A percentile compares a stretch with the other conserved stretches of the same genome.
These are phyloP conservation scores for Oreochromis grahami DNA, from an alignment of 2,797 vertebrate species.

Conservation along the genomic window DNA sequence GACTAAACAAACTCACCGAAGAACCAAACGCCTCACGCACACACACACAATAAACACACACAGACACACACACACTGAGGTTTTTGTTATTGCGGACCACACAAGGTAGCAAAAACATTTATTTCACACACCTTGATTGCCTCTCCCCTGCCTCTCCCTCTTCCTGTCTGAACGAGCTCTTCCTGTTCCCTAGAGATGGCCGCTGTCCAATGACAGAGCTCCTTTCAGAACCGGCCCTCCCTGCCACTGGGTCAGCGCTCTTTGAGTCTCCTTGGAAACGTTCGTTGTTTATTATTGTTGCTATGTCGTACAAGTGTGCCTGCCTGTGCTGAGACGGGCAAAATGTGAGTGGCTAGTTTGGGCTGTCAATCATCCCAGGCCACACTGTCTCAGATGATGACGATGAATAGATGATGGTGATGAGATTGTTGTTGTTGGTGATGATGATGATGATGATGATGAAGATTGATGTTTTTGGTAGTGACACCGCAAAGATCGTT, in stretches of 20 bases:
- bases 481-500: slow-evolving; percentile 73
- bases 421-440: slow-evolving; percentile 27
- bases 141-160: neutral
- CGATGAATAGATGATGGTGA: slow-evolving; percentile 51
- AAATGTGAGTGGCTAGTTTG: slow-evolving; percentile 49
- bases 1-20: slow-evolving; percentile 41
- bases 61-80: neutral
- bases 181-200: slow-evolving; percentile 66
- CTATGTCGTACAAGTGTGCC: slow-evolving; percentile 65
- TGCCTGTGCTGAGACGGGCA: slow-evolving; percentile 58
- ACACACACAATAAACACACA: neutral
- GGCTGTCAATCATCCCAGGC: slow-evolving; percentile 67
- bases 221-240: slow-evolving; percentile 1
- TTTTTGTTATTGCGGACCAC: slow-evolving; percentile 30
- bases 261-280: slow-evolving; percentile 26
- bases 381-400: slow-evolving; percentile 57
- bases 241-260: slow-evolving; percentile 26
- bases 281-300: slow-evolving; percentile 45
- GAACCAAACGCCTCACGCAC: slow-evolving; percentile 3
- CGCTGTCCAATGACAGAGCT: slow-evolving; percentile 59
- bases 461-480: slow-evolving; percentile 59
- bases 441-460: slow-evolving; percentile 43
- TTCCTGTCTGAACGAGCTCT: slow-evolving; percentile 47
- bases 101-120: slow-evolving; percentile 11
- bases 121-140: neutral